These are phyloP conservation scores for Synergus laeviventris DNA, from an alignment of 2,888 invertebrate genomes.

Conservation along the genomic window DNA sequence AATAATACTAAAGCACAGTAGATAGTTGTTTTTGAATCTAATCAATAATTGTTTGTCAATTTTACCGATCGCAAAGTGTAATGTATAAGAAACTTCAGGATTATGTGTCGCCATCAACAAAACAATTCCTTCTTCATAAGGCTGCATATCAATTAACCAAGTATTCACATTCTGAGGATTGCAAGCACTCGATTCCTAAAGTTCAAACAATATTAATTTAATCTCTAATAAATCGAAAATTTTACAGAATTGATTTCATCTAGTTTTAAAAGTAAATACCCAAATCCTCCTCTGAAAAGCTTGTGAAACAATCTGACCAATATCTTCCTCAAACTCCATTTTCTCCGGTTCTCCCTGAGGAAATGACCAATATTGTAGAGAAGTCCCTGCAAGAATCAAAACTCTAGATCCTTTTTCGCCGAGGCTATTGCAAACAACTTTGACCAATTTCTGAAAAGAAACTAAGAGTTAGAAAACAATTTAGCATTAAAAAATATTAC, in stretches of 20 bases:
- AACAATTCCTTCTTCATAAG: constrained; percentile 80
- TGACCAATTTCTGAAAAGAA: constrained; percentile 79
- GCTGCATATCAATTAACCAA: constrained; percentile 88
- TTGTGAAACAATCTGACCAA: constrained; percentile 85
- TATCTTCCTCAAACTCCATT: constrained; percentile 85
- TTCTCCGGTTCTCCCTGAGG: constrained; percentile 82
- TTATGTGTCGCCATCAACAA: constrained; percentile 82
- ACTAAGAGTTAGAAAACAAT: constrained; percentile 7
- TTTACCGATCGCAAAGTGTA: constrained; percentile 85
- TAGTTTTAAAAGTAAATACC: constrained; percentile 75
- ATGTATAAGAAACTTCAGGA: constrained; percentile 81
- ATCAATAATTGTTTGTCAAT: constrained; percentile 12
- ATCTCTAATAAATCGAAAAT: constrained; percentile 16
- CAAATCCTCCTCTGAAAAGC: constrained; percentile 83
- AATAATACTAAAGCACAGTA: background rate
- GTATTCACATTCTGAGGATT: constrained; percentile 83
- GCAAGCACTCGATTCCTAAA: constrained; percentile 72
- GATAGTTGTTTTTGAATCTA: constrained; percentile 14
- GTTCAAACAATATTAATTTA: constrained; percentile 22
- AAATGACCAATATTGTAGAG: constrained; percentile 90
- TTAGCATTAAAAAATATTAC: constrained; percentile 20
- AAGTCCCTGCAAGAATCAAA: constrained; percentile 86
- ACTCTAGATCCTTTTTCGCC: constrained; percentile 79
- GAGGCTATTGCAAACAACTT: constrained; percentile 77
- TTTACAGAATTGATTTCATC: background rate